phyloP scores from a whole-genome alignment of 2,888 invertebrate genomes.

The Lasioglossum zephyrum region DNA sequence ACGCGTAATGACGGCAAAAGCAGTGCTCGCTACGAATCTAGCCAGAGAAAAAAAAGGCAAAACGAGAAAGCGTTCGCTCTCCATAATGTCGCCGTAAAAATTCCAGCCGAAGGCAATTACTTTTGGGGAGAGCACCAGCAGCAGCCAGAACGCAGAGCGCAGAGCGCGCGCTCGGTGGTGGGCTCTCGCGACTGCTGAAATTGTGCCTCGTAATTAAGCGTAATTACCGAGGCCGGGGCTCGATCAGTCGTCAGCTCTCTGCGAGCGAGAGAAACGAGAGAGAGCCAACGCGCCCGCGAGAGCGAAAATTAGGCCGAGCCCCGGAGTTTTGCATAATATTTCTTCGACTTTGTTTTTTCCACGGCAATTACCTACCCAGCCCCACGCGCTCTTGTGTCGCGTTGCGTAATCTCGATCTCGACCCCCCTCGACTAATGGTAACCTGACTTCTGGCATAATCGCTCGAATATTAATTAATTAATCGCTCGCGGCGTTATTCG shows the following conservation, averaged over 20 bases:
- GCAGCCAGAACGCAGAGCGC: background rate
- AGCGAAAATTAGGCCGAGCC: conserved; percentile 61
- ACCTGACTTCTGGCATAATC: conserved; percentile 45
- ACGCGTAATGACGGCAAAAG: background rate
- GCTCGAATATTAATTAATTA: conserved; percentile 55
- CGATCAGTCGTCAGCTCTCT: conserved; percentile 62
- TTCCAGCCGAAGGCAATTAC: conserved; percentile 56
- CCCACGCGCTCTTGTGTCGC: background rate
- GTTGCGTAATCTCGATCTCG: conserved; percentile 42
- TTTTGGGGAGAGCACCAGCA: conserved; percentile 42
- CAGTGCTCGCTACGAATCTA: background rate
- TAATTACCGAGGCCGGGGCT: conserved; percentile 60
- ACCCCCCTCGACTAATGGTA: conserved; percentile 22
- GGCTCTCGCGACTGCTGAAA: conserved; percentile 30
- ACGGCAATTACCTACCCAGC: conserved; percentile 51
- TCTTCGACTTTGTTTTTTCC: conserved; percentile 27
- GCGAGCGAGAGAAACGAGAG: background rate
- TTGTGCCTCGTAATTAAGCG: conserved; percentile 64
- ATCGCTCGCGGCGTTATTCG: conserved; percentile 24
- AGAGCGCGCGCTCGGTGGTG: background rate
- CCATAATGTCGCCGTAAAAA: conserved; percentile 52
- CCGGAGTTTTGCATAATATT: conserved; percentile 61
- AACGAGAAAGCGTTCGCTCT: conserved; percentile 3
- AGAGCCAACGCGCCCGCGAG: conserved; percentile 19
- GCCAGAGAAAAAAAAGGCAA: background rate